These are phyloP conservation scores for Coptodon rendalli DNA, from an alignment of 2,113 vertebrate genomes.

Conservation along the genomic window DNA sequence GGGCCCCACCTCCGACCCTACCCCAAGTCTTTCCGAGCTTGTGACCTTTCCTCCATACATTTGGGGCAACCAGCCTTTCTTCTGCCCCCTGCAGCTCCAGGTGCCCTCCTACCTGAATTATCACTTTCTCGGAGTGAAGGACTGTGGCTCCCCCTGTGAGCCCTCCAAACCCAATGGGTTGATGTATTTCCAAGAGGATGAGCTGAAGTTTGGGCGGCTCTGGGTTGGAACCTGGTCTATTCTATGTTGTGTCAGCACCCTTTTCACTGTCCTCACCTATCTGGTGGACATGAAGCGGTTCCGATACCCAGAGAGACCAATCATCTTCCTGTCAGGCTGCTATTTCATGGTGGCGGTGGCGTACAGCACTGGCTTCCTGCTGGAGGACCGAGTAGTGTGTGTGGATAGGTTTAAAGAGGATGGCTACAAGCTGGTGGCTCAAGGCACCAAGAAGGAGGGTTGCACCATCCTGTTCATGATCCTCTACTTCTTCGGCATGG, in stretches of 20 bases:
- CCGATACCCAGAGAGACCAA: slow-evolving; percentile 87
- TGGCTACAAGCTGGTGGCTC: slow-evolving; percentile 83
- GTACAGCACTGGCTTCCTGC: slow-evolving; percentile 80
- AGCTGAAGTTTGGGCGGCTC: slow-evolving; percentile 82
- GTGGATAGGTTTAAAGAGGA: slow-evolving; percentile 81
- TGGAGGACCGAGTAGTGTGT: slow-evolving; percentile 85
- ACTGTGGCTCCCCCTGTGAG: slow-evolving; percentile 92
- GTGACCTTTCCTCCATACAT: slow-evolving; percentile 56
- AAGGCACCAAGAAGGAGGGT: slow-evolving; percentile 88
- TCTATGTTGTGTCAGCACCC: slow-evolving; percentile 83
- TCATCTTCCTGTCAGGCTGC: slow-evolving; percentile 91
- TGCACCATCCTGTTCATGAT: slow-evolving; percentile 92
- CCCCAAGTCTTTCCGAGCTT: slow-evolving; percentile 56
- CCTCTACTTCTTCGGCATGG: slow-evolving; percentile 93
- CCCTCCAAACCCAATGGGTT: slow-evolving; percentile 77
- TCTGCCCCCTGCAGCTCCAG: slow-evolving; percentile 84
- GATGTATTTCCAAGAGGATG: slow-evolving; percentile 88
- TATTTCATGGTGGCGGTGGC: slow-evolving; percentile 92
- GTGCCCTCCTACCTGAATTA: slow-evolving; percentile 87
- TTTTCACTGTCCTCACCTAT: slow-evolving; percentile 89
- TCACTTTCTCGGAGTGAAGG: slow-evolving; percentile 82
- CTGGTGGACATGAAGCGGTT: slow-evolving; percentile 85
- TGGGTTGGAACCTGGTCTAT: slow-evolving; percentile 88
- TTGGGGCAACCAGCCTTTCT: slow-evolving; percentile 67
- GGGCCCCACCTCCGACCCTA: slow-evolving; percentile 67